phyloP scores from a whole-genome alignment of 2,113 vertebrate species.

The Callopanchax toddi region DNA sequence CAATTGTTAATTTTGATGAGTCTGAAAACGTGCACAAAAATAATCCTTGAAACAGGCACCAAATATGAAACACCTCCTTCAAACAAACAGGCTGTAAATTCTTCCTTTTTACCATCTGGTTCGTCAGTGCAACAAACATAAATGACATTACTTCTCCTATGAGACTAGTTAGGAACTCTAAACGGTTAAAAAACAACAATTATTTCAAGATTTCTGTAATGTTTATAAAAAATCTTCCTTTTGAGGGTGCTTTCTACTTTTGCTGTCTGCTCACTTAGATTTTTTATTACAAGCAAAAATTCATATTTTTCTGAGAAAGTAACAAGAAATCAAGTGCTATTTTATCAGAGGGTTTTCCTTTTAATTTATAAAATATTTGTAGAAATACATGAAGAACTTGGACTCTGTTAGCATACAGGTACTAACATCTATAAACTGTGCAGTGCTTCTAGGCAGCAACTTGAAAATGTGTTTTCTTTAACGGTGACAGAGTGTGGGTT shows the following conservation, averaged over 20 bases:
- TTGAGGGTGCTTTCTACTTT: neutral
- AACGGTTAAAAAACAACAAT: neutral
- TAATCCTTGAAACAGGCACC: neutral
- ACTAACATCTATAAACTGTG: too few relatives aligned
- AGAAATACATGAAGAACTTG: too few relatives aligned
- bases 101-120: neutral
- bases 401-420: too few relatives aligned
- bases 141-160: neutral
- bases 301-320: neutral
- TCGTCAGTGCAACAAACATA: neutral
- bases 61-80: neutral
- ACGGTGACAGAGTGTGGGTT: too few relatives aligned
- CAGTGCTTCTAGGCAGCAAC: too few relatives aligned
- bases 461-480: too few relatives aligned
- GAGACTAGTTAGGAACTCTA: neutral
- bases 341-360: too few relatives aligned
- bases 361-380: too few relatives aligned
- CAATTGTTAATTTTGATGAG: neutral
- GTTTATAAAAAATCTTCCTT: neutral
- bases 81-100: neutral
- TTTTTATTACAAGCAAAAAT: neutral
- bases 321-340: too few relatives aligned
- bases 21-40: neutral
- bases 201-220: neutral
- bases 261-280: neutral